Percentiles rank a stretch among this genome's conserved stretches.
Conservation (phyloP, 2,113 vertebrate genomes). For the Lutjanus erythropterus region DNA sequence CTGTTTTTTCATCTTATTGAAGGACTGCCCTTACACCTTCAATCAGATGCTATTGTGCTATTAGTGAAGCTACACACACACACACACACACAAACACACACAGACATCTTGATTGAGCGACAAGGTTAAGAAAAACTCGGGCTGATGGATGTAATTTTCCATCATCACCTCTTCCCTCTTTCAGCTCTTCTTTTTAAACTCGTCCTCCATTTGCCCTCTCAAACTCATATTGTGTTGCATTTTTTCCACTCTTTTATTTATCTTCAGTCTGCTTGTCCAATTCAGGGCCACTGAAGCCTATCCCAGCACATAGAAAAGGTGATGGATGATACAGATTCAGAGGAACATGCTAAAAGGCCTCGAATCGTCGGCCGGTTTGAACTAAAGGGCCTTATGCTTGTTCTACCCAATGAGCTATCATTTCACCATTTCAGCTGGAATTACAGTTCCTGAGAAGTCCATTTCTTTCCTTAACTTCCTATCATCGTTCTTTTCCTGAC, state of each 20-base stretch:
- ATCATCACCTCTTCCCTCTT: slow-evolving; percentile 39
- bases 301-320: not conserved
- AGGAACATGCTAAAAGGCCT: not conserved
- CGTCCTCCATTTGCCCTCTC: slow-evolving; percentile 37
- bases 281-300: not conserved
- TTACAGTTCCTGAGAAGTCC: not conserved
- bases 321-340: not conserved
- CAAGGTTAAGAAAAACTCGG: slow-evolving; percentile 34
- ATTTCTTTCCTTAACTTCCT: no score
- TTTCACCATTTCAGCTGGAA: not conserved
- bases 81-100: slow-evolving; percentile 7
- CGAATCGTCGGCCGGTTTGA: not conserved
- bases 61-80: slow-evolving; percentile 17
- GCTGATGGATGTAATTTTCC: slow-evolving; percentile 56
- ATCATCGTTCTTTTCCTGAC: no score
- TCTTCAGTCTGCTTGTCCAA: slow-evolving; percentile 12
- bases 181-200: slow-evolving; percentile 21
- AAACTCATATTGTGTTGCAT: slow-evolving; percentile 8
- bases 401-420: not conserved
- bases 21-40: slow-evolving; percentile 27
- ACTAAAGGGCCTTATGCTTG: not conserved
- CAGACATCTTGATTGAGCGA: slow-evolving; percentile 39
- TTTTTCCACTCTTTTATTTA: slow-evolving; percentile 13
- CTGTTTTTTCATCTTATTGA: slow-evolving; percentile 20
- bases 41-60: slow-evolving; percentile 37